Evolutionary conservation across 92 coral and sea anemone genomes (phyloP).

Genomic region (Palythoa grandis): DNA sequence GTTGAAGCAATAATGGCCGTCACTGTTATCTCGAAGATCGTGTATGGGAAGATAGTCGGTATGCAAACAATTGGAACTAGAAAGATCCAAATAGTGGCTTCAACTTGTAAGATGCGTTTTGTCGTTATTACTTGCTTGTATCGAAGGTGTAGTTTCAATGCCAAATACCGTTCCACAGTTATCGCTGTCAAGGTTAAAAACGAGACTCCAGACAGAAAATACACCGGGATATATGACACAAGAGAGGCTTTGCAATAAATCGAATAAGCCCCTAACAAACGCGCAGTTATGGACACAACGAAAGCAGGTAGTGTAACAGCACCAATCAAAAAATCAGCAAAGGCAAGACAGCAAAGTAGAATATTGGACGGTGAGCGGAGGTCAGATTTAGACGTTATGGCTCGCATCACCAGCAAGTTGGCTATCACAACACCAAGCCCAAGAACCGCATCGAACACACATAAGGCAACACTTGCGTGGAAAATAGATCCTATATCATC

Average conservation of each 20-base stretch:
- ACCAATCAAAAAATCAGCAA: conserved; percentile 57
- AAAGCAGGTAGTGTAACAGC: conserved; percentile 45
- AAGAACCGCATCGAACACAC: conserved; percentile 2
- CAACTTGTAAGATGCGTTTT: conserved; percentile 29
- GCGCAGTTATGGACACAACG: conserved; percentile 28
- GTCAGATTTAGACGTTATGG: conserved; percentile 22
- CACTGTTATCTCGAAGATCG: conserved; percentile 18
- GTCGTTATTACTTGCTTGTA: conserved; percentile 47
- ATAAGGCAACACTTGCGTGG: conserved; percentile 24
- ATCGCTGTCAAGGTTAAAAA: conserved; percentile 52
- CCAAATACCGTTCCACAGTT: conserved; percentile 58
- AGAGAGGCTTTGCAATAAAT: conserved; percentile 48
- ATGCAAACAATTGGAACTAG: conserved; percentile 6
- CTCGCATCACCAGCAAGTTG: conserved; percentile 46
- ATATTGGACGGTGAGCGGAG: conserved; percentile 58
- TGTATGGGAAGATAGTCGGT: neutral
- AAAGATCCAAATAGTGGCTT: conserved; percentile 23
- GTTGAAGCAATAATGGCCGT: neutral
- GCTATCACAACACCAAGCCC: neutral
- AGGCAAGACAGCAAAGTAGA: conserved; percentile 54
- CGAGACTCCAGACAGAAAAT: conserved; percentile 39
- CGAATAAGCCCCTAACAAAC: conserved; percentile 13
- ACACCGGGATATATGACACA: conserved; percentile 28
- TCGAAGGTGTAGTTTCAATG: conserved; percentile 41
- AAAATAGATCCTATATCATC: neutral